Base-by-base conservation (phyloP, 2,113 vertebrate species). In the Anoplopoma fimbria region DNA sequence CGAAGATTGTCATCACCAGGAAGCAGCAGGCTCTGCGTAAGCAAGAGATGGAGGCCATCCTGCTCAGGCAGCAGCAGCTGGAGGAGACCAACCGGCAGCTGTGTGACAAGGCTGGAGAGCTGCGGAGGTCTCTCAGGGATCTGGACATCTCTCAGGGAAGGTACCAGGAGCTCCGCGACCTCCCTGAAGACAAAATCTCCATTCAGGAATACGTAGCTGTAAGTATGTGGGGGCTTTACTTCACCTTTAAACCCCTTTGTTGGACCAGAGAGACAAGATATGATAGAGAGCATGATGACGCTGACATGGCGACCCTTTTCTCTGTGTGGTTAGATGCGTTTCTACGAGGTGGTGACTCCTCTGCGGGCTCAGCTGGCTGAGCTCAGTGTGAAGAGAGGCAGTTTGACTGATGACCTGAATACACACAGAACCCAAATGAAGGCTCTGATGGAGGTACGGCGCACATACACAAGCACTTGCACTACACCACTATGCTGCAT, bases 181-280 rank as follows among this genome's bases (percentile, higher is more conserved):
- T 98, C 77, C 91, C 98, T 6, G 98, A 99, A 49, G 97, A 99
- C 64, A 96, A 96, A 34, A 93, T 99, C 81, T 97, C 97, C 75
- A 97, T 99, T 84, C 95, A 97, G 85, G 97, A 99, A 94, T 99
- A 97, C 42, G 96, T 99, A 51, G 97, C 98, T 85, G 98, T 99
- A 85, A 97, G 93, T 86, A 57, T 31, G 4, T 23, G 4, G 5
- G 29, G 13, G 34, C 29, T 25, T 12, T 70, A 3, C 9, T 12
- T 29, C 9, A 51, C 33, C 9, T 29, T 19, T 40, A 6, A 14
- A n/a, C 31, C 29, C 57, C 9, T 36, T 9, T 23, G 27, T 29
- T 31, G 15, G 60, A 72, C 25, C 9, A 36, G 1, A 58, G 19
- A 40, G 23, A 47, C 17, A 1, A 0, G 25, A 63, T 25, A 8